These are phyloP conservation scores for Conus ventricosus DNA, from an alignment of 1,140 invertebrate species.

Conservation along the genomic window DNA sequence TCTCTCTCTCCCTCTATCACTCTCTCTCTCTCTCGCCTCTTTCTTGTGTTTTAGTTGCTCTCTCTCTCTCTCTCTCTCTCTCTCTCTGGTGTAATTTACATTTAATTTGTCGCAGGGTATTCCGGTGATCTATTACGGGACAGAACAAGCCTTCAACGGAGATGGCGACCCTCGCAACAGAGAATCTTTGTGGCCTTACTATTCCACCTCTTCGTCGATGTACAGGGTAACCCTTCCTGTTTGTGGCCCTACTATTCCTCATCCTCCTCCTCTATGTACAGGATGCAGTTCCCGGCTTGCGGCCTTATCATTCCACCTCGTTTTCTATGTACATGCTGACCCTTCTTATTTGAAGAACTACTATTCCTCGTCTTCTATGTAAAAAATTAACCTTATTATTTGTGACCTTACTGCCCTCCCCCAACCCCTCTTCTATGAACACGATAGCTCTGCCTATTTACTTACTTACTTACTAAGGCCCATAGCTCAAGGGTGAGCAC, in stretches of 20 bases:
- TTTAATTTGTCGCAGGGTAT: conserved; percentile 39
- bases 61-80: neutral
- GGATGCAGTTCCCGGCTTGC: neutral
- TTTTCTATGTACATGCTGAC: too few relatives aligned
- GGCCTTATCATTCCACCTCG: neutral
- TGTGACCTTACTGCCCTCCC: too few relatives aligned
- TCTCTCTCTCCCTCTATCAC: neutral
- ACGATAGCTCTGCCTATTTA: too few relatives aligned
- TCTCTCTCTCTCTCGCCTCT: neutral
- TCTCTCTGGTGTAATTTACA: neutral
- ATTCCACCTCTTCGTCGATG: conserved; percentile 27
- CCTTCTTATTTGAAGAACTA: too few relatives aligned
- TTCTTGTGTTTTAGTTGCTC: neutral
- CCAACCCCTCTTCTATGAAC: too few relatives aligned
- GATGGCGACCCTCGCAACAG: conserved; percentile 48
- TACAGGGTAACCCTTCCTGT: conserved; percentile 36
- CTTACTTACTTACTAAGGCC: too few relatives aligned
- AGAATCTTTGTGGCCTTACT: conserved; percentile 52
- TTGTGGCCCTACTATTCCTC: too few relatives aligned
- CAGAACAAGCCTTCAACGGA: conserved; percentile 48
- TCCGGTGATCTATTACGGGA: conserved; percentile 55
- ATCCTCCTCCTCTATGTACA: too few relatives aligned
- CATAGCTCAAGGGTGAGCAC: too few relatives aligned
- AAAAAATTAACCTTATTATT: too few relatives aligned
- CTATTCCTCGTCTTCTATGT: too few relatives aligned